Conservation (phyloP, 2,113 vertebrate species). For the Trogon melanurus region DNA sequence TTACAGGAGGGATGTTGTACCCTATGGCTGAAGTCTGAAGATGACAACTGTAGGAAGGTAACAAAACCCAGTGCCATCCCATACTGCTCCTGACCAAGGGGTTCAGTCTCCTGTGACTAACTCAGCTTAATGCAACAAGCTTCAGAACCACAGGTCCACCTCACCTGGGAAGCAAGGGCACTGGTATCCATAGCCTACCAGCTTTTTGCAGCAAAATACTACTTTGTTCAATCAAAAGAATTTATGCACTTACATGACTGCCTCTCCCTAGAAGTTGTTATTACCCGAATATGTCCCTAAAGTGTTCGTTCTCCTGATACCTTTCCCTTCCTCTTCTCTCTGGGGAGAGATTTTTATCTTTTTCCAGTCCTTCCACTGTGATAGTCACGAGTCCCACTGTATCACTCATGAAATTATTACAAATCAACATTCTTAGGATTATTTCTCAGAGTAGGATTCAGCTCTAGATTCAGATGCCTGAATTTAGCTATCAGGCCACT, state of each 20-base stretch:
- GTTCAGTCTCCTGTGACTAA: background rate
- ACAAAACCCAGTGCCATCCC: background rate
- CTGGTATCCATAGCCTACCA: background rate
- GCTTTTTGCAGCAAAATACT: background rate
- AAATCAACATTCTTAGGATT: background rate
- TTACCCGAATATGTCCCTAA: background rate
- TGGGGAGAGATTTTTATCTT: background rate
- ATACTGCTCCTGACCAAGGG: background rate
- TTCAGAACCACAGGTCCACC: background rate
- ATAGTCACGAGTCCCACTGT: background rate
- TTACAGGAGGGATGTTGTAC: background rate
- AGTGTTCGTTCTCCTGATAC: background rate
- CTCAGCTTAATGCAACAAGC: background rate
- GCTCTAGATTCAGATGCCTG: background rate
- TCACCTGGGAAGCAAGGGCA: background rate
- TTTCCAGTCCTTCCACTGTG: background rate
- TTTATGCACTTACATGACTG: background rate
- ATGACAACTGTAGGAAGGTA: background rate
- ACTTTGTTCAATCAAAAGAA: background rate
- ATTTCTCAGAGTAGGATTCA: conserved; percentile 10
- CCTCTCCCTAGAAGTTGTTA: background rate
- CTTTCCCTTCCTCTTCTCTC: background rate
- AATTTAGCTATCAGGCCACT: background rate
- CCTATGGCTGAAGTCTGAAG: background rate
- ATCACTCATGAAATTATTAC: background rate